These are phyloP conservation scores for Tonatia bakeri DNA, from an alignment of 2,113 vertebrate species.

Conservation along the genomic window DNA sequence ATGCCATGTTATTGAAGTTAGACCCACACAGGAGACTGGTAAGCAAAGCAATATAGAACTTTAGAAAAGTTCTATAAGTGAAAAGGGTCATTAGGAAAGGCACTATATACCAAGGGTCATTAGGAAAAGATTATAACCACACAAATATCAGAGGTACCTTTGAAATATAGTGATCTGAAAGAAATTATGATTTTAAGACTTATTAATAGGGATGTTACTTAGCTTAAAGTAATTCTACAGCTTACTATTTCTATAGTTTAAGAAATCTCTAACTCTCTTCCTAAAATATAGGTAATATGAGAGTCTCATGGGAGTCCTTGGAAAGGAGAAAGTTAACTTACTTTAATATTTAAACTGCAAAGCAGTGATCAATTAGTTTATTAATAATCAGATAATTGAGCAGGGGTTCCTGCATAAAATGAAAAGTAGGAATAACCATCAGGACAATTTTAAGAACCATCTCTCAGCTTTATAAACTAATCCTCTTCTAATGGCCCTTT, in stretches of 20 bases:
- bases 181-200: neutral
- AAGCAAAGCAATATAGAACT: neutral
- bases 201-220: neutral
- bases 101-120: neutral
- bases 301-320: neutral
- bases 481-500: conserved; percentile 94
- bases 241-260: neutral
- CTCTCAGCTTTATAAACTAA: conserved; percentile 98
- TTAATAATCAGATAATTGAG: conserved; percentile 89
- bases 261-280: neutral
- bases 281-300: conserved; percentile 39
- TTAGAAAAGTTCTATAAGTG: neutral
- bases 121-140: neutral
- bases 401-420: conserved; percentile 80
- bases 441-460: conserved; percentile 91
- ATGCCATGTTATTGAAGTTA: neutral
- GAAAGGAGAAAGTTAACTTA: conserved; percentile 65
- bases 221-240: neutral
- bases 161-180: neutral
- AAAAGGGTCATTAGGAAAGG: neutral
- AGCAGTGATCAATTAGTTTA: conserved; percentile 87
- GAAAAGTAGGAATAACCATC: conserved; percentile 89
- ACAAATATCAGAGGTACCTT: neutral
- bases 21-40: neutral
- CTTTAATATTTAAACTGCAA: conserved; percentile 73